Evolutionary conservation across 2,888 invertebrate species (phyloP).

Genomic region (Sphaerophoria taeniata): DNA sequence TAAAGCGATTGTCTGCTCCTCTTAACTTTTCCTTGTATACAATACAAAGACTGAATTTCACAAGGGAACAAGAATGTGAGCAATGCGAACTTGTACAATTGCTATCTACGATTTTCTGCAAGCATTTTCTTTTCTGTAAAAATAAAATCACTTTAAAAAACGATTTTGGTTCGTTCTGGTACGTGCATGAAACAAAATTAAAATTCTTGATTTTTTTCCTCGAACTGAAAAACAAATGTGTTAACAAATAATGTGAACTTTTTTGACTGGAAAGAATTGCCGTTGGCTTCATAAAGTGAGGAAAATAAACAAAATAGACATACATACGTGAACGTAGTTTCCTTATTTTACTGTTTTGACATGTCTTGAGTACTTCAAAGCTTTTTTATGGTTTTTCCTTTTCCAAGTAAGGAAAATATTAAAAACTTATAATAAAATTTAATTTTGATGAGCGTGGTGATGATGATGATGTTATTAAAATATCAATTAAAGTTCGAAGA

Average conservation of each 20-base stretch:
- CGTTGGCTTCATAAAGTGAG: not conserved
- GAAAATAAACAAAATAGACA: not conserved
- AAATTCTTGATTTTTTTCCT: not conserved
- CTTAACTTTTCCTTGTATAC: not conserved
- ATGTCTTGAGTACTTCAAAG: too few species aligned
- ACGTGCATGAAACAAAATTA: conserved; percentile 23
- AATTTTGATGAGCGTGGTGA: too few species aligned
- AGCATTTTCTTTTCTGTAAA: not conserved
- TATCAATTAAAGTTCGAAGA: too few species aligned
- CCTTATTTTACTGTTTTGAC: too few species aligned
- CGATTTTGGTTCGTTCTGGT: not conserved
- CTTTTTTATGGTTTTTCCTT: too few species aligned
- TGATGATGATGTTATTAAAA: too few species aligned
- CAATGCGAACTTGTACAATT: conserved; percentile 15
- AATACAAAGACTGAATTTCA: conserved; percentile 1
- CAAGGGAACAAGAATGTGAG: conserved; percentile 11
- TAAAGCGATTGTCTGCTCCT: conserved; percentile 34
- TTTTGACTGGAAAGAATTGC: conserved; percentile 28
- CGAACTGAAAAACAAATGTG: not conserved
- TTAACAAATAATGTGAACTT: conserved; percentile 9
- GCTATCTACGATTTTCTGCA: conserved; percentile 7
- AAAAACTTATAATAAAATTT: too few species aligned
- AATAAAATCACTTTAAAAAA: conserved; percentile 15
- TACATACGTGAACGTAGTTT: not conserved
- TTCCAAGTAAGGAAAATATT: too few species aligned